A percentile compares a stretch with the other conserved stretches of the same genome.
Conservation (phyloP, 2,797 vertebrate genomes). For the Chaenodraco wilsoni region DNA sequence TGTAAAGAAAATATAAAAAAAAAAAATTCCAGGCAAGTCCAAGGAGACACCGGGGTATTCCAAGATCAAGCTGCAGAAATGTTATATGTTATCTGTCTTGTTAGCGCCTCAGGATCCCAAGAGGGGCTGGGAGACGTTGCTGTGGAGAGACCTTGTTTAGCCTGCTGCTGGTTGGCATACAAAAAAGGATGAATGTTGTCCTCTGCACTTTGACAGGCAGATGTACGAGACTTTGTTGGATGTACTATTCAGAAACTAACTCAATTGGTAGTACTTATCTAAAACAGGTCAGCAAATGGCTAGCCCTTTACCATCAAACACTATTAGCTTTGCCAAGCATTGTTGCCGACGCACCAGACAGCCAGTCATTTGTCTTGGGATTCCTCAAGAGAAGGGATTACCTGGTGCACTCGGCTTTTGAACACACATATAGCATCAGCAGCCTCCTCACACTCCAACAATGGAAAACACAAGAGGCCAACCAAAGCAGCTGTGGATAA, state of each 20-base stretch:
- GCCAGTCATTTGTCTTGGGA: slow-evolving; percentile 45
- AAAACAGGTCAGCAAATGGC: slow-evolving; percentile 24
- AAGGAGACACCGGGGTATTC: not conserved
- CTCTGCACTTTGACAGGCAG: not conserved
- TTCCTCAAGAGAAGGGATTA: slow-evolving; percentile 31
- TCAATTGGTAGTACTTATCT: slow-evolving; percentile 4
- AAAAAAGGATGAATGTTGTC: not conserved
- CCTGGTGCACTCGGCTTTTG: slow-evolving; percentile 42
- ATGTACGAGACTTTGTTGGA: not conserved
- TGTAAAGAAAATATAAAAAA: not conserved
- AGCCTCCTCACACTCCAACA: slow-evolving; percentile 64
- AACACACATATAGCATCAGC: slow-evolving; percentile 64
- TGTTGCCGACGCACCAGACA: slow-evolving; percentile 49
- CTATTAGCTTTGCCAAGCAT: slow-evolving; percentile 24
- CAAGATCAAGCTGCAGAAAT: not conserved
- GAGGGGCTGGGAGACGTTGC: not conserved
- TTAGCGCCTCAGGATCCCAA: not conserved
- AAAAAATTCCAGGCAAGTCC: not conserved
- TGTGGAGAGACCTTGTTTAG: not conserved
- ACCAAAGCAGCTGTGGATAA: slow-evolving; percentile 63
- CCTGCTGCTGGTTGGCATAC: not conserved
- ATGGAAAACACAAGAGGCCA: slow-evolving; percentile 54
- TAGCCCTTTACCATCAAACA: slow-evolving; percentile 35
- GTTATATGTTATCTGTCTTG: not conserved
- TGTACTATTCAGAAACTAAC: not conserved